Evolutionary conservation across 2,113 vertebrate species (phyloP).

Genomic region (Semnornis frantzii): DNA sequence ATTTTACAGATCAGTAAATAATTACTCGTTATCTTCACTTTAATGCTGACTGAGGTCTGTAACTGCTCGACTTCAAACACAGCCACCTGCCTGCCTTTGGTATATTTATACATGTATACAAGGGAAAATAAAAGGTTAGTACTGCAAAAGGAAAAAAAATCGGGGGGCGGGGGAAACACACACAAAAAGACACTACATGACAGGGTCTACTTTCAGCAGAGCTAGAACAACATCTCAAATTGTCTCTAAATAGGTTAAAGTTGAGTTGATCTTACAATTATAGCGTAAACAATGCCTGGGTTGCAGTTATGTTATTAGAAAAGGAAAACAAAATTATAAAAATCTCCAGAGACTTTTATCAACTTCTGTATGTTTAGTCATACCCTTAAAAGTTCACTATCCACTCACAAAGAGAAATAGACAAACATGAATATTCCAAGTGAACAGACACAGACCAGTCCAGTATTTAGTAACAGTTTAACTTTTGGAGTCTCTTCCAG

Average conservation of each 20-base stretch:
- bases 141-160: neutral
- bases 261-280: slow-evolving; percentile 76
- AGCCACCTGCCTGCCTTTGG: slow-evolving; percentile 74
- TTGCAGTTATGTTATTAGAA: slow-evolving; percentile 62
- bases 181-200: slow-evolving; percentile 37
- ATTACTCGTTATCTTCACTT: slow-evolving; percentile 21
- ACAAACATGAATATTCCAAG: slow-evolving; percentile 96
- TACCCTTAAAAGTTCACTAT: slow-evolving; percentile 68
- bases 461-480: slow-evolving; percentile 87
- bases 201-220: slow-evolving; percentile 62
- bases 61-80: slow-evolving; percentile 42
- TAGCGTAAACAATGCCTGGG: slow-evolving; percentile 80
- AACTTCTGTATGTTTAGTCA: slow-evolving; percentile 71
- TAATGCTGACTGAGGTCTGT: slow-evolving; percentile 36
- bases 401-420: slow-evolving; percentile 92
- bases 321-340: neutral
- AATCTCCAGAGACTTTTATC: slow-evolving; percentile 74
- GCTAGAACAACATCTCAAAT: slow-evolving; percentile 58
- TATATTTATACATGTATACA: slow-evolving; percentile 55
- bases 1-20: neutral
- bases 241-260: slow-evolving; percentile 68
- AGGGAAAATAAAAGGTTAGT: slow-evolving; percentile 29
- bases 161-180: neutral
- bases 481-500: slow-evolving; percentile 90
- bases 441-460: slow-evolving; percentile 87